Base-by-base conservation (phyloP, 1,140 invertebrate species). In the Frieseomelitta varia region DNA sequence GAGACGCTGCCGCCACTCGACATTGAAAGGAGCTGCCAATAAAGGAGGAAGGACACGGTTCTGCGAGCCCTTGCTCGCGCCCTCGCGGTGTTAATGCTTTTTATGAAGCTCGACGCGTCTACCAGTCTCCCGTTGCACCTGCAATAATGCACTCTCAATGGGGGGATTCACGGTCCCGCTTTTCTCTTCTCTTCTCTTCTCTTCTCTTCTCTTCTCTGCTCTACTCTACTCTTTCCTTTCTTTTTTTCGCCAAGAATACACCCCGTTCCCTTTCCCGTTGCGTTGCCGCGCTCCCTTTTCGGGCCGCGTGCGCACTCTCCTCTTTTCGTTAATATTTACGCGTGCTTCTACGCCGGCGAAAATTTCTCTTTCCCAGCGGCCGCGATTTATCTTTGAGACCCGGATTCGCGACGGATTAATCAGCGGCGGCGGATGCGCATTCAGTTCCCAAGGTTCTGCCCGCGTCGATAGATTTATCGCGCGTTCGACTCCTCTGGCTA, bases 101-200 rank as follows among this genome's bases (percentile, higher is more conserved):
- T 72, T 69, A 47, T 80, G 65, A 21, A 47, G 30, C 71, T 14
- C 47, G 68, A 56, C 34, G 24, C 53, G 17, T 14, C 4, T 27
- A 21, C 19, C 12, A 47, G 8, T 24, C 30, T 77, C 56, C 51
- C 79, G 72, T 75, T 85, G 56, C 85, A 86, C 81, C 85, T 86
- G 85, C 34, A 58, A 73, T 83, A 85, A 86, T 78, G 47, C 30
- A n/a, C 51, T 34, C 47, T 83, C 75, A 58, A 86, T 84, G 39
- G 68, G 6, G 39, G 81, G 6, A 53, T 79, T 71, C 55, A 34
- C 17, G 56, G 11, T 39, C 27, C 27, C 75, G 11, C 30, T 2
- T 3, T 4, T 19, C 15, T 17, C n/a, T 24, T 24, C 30, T 39
- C 51, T 10, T 11, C 17, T 27, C n/a, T 53, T 19, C 34, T 30